Evolutionary conservation across 2,113 vertebrate species (phyloP).

Genomic region (Platysternon megacephalum): DNA sequence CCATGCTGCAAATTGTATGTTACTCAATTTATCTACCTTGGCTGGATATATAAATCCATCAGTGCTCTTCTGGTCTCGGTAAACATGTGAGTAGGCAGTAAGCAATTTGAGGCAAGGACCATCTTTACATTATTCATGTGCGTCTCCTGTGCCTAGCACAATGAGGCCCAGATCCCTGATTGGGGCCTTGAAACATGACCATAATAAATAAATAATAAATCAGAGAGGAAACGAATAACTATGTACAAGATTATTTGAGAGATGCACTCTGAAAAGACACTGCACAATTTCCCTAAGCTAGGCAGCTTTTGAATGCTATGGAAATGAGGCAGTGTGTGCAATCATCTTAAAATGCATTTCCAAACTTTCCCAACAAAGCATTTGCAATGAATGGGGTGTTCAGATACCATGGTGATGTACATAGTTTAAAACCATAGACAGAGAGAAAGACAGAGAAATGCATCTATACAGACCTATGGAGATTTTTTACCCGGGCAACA

Average conservation of each 20-base stretch:
- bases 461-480: fast-evolving
- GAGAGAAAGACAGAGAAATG: fast-evolving
- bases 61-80: not conserved
- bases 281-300: not conserved
- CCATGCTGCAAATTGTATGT: constrained; percentile 3
- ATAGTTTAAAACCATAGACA: not conserved
- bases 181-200: not conserved
- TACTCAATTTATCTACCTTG: constrained; percentile 38
- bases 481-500: not conserved
- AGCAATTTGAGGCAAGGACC: constrained; percentile 8
- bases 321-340: not conserved
- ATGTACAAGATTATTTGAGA: fast-evolving
- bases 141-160: not conserved
- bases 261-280: not conserved
- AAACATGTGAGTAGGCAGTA: constrained; percentile 49
- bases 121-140: not conserved
- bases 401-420: not conserved
- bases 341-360: not conserved
- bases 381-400: not conserved
- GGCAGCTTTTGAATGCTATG: not conserved
- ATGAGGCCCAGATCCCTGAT: not conserved
- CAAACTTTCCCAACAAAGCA: not conserved
- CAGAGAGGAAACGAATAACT: not conserved
- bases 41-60: constrained; percentile 17
- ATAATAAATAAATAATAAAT: not conserved